A percentile compares a stretch with the other conserved stretches of the same genome.
phyloP scores from a whole-genome alignment of 2,888 invertebrate species.

The Keiferia lycopersicella region DNA sequence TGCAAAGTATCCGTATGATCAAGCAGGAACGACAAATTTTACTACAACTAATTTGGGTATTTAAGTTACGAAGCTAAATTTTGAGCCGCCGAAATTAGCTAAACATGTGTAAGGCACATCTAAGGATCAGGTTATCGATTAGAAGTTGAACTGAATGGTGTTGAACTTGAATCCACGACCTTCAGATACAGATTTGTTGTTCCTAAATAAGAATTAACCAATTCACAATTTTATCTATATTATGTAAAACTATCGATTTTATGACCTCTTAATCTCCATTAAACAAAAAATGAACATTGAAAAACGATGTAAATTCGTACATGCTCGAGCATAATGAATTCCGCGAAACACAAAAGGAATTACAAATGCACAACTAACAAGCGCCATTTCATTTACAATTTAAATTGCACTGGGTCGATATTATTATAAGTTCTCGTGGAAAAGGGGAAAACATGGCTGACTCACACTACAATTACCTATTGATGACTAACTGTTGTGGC shows the following conservation, averaged over 20 bases:
- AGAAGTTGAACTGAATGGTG: too few species aligned
- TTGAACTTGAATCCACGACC: too few species aligned
- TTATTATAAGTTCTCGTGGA: constrained; percentile 1
- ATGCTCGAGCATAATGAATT: constrained; percentile 15
- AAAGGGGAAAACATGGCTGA: constrained; percentile 25
- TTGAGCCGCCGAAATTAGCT: too few species aligned
- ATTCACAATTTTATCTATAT: too few species aligned
- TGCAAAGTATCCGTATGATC: too few species aligned
- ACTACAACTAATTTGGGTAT: too few species aligned
- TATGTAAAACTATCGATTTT: not conserved
- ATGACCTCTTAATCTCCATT: not conserved
- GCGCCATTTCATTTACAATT: constrained; percentile 12
- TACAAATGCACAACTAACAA: constrained; percentile 20
- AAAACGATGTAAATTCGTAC: constrained; percentile 18
- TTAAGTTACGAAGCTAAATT: too few species aligned
- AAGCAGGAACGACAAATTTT: too few species aligned
- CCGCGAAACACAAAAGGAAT: constrained; percentile 17
- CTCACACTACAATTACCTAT: constrained; percentile 20
- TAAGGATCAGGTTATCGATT: too few species aligned
- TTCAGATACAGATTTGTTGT: too few species aligned
- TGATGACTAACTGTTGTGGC: constrained; percentile 20
- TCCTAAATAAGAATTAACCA: too few species aligned
- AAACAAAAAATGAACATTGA: not conserved
- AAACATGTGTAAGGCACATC: too few species aligned
- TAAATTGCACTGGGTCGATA: constrained; percentile 22